These are phyloP conservation scores for Actenoides hombroni DNA, from an alignment of 2,113 vertebrate species.

Conservation along the genomic window DNA sequence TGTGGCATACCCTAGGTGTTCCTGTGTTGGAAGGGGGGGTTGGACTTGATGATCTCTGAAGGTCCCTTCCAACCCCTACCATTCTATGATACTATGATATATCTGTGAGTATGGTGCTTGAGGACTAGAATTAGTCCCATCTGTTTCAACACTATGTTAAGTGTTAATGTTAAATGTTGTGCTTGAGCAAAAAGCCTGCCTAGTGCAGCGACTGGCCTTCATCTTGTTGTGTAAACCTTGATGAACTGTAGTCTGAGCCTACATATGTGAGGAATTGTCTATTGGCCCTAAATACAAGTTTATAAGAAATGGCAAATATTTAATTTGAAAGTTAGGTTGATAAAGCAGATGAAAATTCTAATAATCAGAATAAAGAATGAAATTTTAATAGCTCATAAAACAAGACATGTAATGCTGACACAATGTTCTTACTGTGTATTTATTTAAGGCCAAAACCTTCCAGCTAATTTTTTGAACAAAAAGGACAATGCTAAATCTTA, in stretches of 20 bases:
- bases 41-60: no score
- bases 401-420: background rate
- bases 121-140: background rate
- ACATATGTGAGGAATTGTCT: background rate
- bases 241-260: background rate
- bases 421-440: background rate
- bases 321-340: background rate
- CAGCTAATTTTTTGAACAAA: background rate
- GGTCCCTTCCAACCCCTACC: no score
- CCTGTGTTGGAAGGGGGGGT: no score
- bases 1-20: no score
- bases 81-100: background rate
- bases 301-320: background rate
- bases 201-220: background rate
- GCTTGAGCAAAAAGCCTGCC: background rate
- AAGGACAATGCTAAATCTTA: background rate
- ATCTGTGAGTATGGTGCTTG: background rate
- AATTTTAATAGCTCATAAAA: background rate
- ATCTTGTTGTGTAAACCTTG: background rate
- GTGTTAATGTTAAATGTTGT: background rate
- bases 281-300: background rate
- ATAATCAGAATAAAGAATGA: background rate
- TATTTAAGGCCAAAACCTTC: background rate
- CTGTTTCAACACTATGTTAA: constrained; percentile 17
- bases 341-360: background rate